Percentiles rank a stretch among this genome's conserved stretches.
phyloP scores from a whole-genome alignment of 2,797 vertebrate genomes.

The Allobates femoralis region DNA sequence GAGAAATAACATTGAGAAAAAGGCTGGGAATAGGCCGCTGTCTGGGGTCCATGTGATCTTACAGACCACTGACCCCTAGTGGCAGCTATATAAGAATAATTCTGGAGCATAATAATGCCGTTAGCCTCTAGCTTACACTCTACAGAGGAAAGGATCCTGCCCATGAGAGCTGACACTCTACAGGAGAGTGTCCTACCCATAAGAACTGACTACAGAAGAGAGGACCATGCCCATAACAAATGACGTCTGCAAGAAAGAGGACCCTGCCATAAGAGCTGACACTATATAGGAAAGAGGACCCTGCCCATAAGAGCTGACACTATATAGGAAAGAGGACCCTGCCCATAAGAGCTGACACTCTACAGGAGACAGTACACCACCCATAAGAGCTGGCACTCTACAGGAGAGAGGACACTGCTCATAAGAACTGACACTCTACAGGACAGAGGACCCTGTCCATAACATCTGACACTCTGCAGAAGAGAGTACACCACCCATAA shows the following conservation, averaged over 20 bases:
- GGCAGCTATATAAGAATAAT: neutral
- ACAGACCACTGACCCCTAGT: neutral
- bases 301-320: neutral
- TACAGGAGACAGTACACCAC: too few relatives aligned
- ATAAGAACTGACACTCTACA: too few relatives aligned
- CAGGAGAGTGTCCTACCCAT: neutral
- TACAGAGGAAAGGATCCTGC: too few relatives aligned
- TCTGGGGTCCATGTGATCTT: neutral
- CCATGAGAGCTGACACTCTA: neutral
- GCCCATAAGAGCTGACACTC: too few relatives aligned
- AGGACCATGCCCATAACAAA: neutral
- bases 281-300: neutral
- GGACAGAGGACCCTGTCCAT: too few relatives aligned
- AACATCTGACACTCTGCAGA: too few relatives aligned
- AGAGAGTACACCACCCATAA: too few relatives aligned
- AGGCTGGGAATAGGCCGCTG: neutral
- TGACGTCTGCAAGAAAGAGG: neutral
- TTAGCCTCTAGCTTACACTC: neutral
- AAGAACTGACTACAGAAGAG: neutral
- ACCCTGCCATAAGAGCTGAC: neutral
- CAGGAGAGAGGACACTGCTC: too few relatives aligned
- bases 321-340: neutral
- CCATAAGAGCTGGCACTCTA: too few relatives aligned
- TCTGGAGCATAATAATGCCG: neutral
- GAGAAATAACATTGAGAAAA: neutral